A percentile compares a stretch with the other conserved stretches of the same genome.
phyloP scores from a whole-genome alignment of 2,888 invertebrate species.

The Volucella inflata region DNA sequence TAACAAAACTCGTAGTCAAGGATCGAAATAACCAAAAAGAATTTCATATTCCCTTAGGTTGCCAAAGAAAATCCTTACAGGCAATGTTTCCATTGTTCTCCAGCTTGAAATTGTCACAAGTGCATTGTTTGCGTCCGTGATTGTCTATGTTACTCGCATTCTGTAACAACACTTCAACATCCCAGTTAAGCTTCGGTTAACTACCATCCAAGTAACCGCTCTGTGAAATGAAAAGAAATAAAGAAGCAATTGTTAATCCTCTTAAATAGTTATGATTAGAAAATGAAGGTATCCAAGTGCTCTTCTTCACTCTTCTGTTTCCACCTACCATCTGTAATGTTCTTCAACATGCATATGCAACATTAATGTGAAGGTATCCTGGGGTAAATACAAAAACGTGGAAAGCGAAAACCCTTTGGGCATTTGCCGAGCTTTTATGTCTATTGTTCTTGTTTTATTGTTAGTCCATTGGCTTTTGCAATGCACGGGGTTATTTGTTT shows the following conservation, averaged over 20 bases:
- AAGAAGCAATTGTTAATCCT: slow-evolving; percentile 24
- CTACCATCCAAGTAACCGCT: neutral
- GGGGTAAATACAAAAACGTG: neutral
- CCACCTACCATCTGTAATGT: slow-evolving; percentile 21
- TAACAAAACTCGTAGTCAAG: too few relatives aligned
- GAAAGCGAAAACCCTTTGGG: slow-evolving; percentile 41
- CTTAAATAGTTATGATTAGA: slow-evolving; percentile 33
- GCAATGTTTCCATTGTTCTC: too few relatives aligned
- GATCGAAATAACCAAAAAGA: too few relatives aligned
- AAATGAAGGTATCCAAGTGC: slow-evolving; percentile 38
- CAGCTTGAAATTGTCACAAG: too few relatives aligned
- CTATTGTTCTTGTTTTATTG: slow-evolving; percentile 62
- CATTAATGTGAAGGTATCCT: slow-evolving; percentile 39
- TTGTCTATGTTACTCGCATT: too few relatives aligned
- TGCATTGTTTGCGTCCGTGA: too few relatives aligned
- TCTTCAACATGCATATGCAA: slow-evolving; percentile 39
- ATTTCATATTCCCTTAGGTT: too few relatives aligned
- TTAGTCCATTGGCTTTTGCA: slow-evolving; percentile 31
- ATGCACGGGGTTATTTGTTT: slow-evolving; percentile 10
- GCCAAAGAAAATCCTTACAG: too few relatives aligned
- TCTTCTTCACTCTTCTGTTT: slow-evolving; percentile 33
- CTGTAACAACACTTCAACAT: too few relatives aligned
- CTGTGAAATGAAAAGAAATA: slow-evolving; percentile 12
- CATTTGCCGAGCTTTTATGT: slow-evolving; percentile 31
- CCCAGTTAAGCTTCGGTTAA: neutral